Conservation (phyloP, 2,113 vertebrate species). For the Tragelaphus strepsiceros region DNA sequence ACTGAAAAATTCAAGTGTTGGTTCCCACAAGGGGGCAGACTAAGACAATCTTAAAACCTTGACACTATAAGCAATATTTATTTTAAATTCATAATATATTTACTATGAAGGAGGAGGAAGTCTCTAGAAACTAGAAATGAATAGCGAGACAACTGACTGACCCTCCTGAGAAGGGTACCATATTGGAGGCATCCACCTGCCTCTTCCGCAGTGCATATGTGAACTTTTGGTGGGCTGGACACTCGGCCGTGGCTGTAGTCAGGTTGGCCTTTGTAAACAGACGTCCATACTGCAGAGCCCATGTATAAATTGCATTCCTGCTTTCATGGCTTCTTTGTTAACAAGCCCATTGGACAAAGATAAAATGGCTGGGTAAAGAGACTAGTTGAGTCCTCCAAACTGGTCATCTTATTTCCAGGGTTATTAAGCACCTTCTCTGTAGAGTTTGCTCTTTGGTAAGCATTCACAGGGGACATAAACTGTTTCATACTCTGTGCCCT, state of each 20-base stretch:
- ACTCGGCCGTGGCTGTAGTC: neutral
- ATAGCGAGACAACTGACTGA: neutral
- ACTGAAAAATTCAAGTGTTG: neutral
- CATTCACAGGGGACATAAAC: neutral
- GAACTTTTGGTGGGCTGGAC: neutral
- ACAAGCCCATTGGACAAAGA: neutral
- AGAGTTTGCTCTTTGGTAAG: slow-evolving; percentile 1
- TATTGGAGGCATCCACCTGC: neutral
- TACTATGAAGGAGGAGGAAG: slow-evolving; percentile 3
- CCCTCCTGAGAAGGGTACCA: neutral
- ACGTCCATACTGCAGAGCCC: neutral
- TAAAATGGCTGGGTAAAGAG: neutral
- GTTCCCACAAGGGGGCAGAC: slow-evolving; percentile 69
- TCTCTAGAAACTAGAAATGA: neutral
- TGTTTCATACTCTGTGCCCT: neutral
- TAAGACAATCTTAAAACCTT: slow-evolving; percentile 46
- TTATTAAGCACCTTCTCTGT: neutral
- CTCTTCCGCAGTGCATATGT: neutral
- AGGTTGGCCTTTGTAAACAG: neutral
- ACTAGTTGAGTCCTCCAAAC: neutral
- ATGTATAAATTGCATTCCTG: neutral
- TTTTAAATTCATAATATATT: slow-evolving; percentile 20
- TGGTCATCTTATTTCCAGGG: neutral
- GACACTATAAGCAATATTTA: neutral
- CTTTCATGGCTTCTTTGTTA: neutral